These are phyloP conservation scores for Temnothorax longispinosus DNA, from an alignment of 1,140 invertebrate species.

Conservation along the genomic window DNA sequence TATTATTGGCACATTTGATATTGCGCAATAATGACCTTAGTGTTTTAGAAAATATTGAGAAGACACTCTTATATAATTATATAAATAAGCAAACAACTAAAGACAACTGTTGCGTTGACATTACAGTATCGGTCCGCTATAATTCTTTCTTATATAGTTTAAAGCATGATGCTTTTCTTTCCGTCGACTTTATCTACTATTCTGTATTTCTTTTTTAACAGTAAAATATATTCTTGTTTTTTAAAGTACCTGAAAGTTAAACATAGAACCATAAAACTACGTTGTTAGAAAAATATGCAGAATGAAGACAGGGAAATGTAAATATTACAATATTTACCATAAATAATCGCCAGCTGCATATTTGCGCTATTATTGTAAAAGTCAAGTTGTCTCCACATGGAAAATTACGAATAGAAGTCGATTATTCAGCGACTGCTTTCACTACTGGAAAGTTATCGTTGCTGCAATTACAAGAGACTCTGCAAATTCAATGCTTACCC, in stretches of 20 bases:
- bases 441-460: slow-evolving; percentile 51
- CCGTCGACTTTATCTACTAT: neutral
- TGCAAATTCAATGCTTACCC: slow-evolving; percentile 52
- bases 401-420: slow-evolving; percentile 35
- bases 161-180: neutral
- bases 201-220: neutral
- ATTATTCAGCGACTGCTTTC: slow-evolving; percentile 44
- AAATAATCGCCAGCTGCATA: slow-evolving; percentile 14
- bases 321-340: slow-evolving; percentile 1
- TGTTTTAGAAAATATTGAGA: neutral
- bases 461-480: slow-evolving; percentile 62
- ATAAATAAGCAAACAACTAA: neutral
- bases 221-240: neutral
- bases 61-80: neutral
- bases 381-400: neutral
- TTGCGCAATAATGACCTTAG: neutral
- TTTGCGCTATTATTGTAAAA: neutral
- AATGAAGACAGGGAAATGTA: neutral
- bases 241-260: neutral
- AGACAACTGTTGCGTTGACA: neutral
- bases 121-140: neutral
- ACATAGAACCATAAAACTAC: neutral
- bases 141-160: neutral
- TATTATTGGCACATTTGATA: neutral
- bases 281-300: neutral